These are phyloP conservation scores for Gambusia affinis DNA, from an alignment of 2,113 vertebrate genomes.

Conservation along the genomic window DNA sequence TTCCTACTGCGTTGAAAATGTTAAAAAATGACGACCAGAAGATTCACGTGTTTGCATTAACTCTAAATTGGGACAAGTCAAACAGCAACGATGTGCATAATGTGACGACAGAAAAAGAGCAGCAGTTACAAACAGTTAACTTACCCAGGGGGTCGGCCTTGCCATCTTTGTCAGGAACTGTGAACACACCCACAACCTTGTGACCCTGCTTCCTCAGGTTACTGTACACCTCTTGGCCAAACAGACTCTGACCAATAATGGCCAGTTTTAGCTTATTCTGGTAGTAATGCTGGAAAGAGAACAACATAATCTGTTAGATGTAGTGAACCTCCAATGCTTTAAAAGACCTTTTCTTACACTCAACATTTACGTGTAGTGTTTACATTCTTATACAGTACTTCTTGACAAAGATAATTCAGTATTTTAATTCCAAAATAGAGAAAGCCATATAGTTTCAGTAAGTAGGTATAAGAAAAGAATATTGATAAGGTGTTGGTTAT, in stretches of 20 bases:
- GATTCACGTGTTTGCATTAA: no score
- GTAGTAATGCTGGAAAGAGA: constrained; percentile 79
- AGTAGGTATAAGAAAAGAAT: no score
- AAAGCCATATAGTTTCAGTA: no score
- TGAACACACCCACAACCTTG: constrained; percentile 95
- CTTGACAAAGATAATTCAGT: no score
- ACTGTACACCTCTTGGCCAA: constrained; percentile 96
- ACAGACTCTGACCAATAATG: constrained; percentile 96
- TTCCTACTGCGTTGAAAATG: no score
- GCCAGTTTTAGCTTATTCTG: constrained; percentile 93
- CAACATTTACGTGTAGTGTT: no score
- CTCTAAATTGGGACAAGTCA: no score
- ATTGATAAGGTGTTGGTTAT: no score
- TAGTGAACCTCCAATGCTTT: neutral
- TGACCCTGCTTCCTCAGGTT: constrained; percentile 91
- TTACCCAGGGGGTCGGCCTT: constrained; percentile 96
- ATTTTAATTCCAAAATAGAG: no score
- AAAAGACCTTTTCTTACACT: no score
- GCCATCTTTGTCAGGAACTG: constrained; percentile 94
- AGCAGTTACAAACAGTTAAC: constrained; percentile 44
- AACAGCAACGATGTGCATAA: neutral
- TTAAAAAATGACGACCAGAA: no score
- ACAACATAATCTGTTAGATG: neutral
- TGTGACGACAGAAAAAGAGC: neutral
- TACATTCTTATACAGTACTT: no score